Percentiles rank a stretch among this genome's conserved stretches.
Conservation (phyloP, 2,888 invertebrate species). For the Villa cingulata region DNA sequence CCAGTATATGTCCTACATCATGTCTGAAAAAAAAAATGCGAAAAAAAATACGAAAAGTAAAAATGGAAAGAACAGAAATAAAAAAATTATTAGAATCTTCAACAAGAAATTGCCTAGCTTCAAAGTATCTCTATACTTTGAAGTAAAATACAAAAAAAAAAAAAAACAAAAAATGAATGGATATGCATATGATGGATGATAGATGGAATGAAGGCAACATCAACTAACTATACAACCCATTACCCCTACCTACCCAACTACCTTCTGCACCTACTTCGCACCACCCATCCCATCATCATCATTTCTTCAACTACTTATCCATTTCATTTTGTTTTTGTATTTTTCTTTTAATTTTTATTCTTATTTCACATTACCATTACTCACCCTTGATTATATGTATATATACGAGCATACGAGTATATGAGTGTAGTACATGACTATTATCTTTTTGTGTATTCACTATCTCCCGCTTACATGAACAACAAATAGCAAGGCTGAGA, state of each 20-base stretch:
- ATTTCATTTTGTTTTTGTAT: no score
- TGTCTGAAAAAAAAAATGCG: background rate
- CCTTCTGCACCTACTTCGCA: background rate
- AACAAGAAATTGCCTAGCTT: background rate
- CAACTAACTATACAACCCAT: no score
- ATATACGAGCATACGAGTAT: no score
- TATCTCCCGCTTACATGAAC: no score
- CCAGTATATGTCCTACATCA: background rate
- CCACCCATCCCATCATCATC: background rate
- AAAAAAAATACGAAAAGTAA: background rate
- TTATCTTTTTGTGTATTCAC: no score
- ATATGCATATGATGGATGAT: background rate
- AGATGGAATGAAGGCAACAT: no score
- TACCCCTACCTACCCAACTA: background rate
- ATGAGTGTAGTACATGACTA: no score
- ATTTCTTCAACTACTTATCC: no score
- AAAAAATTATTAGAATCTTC: background rate
- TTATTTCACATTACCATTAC: no score
- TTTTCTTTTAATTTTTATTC: no score
- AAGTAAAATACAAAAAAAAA: background rate
- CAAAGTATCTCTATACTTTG: background rate
- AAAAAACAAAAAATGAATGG: no score
- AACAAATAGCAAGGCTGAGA: background rate
- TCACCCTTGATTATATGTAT: no score
- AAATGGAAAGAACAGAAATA: background rate